Evolutionary conservation across 2,888 invertebrate genomes (phyloP), one percentile per base, ranked within the genome.

Genomic region (Crocallis elinguaria): DNA sequence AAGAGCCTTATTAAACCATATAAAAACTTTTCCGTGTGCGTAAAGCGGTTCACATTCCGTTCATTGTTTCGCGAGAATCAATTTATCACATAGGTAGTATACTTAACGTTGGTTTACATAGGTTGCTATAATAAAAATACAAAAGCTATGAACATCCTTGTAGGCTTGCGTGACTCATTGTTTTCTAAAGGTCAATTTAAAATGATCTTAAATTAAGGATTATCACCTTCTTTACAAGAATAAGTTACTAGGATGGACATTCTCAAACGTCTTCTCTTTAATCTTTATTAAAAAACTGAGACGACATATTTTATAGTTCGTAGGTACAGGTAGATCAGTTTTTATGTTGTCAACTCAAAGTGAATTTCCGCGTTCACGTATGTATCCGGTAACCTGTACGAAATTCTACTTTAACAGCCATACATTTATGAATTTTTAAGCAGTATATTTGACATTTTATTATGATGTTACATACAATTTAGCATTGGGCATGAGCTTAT

Each of bases 251-350:
- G 52, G 56, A 60, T 59, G 56, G 54, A 66, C 52, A 55, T 59
- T 62, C 48, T 42, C 45, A 59, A 50, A 45, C 46, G 53, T 55
- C 54, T 54, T 52, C 45, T 54, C 48, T 56, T 55, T 50, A 60
- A 60, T 57, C 55, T 59, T 48, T 57, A 52, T 38, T 59, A 62
- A 64, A 57, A 70, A 71, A 69, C 69, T 57, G 67, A 37, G 37
- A 46, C 46, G 62, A 70, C 71, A 71, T 71, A 70, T 64, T 66
- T 75, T 64, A 66, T 66, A 67, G 71, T 68, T 71, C 73, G 71
- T n/a, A n/a, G n/a, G n/a, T 60, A 64, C 67, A 62, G 64, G 68
- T 66, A 67, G 65, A 68, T 73, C 69, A 64, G 65, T 73, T 75
- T 74, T 73, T 72, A 71, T 66, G 60, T 52, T 65, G 65, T 62